Evolutionary conservation across 2,797 vertebrate species (phyloP), one percentile per base, ranked within the genome.

Genomic region (Ceryle rudis): DNA sequence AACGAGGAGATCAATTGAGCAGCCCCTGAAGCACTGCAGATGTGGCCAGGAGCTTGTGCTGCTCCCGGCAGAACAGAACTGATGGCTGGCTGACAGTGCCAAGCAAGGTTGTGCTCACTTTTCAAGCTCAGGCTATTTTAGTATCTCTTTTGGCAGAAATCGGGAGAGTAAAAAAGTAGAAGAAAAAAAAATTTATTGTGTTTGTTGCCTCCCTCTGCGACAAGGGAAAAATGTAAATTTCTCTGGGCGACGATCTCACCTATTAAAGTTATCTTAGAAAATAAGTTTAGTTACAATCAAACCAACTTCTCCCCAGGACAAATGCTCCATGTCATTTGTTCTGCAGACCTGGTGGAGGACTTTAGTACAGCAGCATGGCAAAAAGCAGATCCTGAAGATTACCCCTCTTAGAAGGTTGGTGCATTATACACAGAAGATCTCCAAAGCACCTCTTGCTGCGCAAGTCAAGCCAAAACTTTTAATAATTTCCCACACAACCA

Each of bases 381-480:
- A 47, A 73, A 79, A 61, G 41, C 47, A 75, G 77, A n/a, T 62
- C 54, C 44, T 33, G 61, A 52, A 19, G 60, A 62, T 42, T 73
- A 80, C 72, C 65, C 80, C 62, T 89, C 46, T 16, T 23, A 21
- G 4, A 29, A 58, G 42, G 69, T 10, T 58, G 60, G 44, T 72
- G 65, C n/a, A 26, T 4, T 13, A 19, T 33, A 72, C 81, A 58
- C 78, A 58, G 31, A 82, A 42, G 73, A 29, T 64, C 64, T 55
- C 81, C 86, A 67, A 75, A 89, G 51, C 4, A 5, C 8, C 42
- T 69, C 74, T 28, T 8, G 57, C 81, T 39, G 79, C 75, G 93
- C 79, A 90, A 88, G 60, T 16, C n/a, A 17, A 85, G 81, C 91
- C 95, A 95, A 81, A 86, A 42, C 57, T 75, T 57, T 81, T 13